These are phyloP conservation scores for Shinisaurus crocodilurus DNA, from an alignment of 2,113 vertebrate genomes.

Conservation along the genomic window DNA sequence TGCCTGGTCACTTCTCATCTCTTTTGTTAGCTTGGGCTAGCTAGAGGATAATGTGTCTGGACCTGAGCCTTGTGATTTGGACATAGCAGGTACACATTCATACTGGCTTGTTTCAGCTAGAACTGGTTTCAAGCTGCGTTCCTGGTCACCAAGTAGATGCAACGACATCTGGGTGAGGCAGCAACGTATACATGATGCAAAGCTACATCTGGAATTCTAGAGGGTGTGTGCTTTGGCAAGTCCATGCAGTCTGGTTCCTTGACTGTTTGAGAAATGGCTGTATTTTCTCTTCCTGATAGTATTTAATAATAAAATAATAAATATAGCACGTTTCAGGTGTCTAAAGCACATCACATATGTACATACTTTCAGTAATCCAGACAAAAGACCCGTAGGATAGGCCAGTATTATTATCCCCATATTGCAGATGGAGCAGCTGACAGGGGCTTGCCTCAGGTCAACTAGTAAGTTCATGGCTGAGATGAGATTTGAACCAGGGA, in stretches of 20 bases:
- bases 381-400: background rate
- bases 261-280: too few species aligned
- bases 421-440: background rate
- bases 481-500: background rate
- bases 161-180: background rate
- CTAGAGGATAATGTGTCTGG: background rate
- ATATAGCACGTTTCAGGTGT: background rate
- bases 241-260: background rate
- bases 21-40: constrained; percentile 15
- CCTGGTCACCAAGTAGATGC: background rate
- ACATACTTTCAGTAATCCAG: background rate
- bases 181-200: background rate
- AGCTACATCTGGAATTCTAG: background rate
- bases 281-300: background rate
- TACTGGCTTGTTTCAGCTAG: background rate
- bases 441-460: background rate
- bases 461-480: background rate
- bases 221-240: background rate
- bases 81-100: background rate
- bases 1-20: background rate
- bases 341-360: too few species aligned
- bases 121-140: background rate
- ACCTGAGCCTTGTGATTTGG: background rate
- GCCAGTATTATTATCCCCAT: background rate
- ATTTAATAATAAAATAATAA: background rate